Evolutionary conservation across 2,113 vertebrate species (phyloP).

Genomic region (Phyllopteryx taeniolatus): DNA sequence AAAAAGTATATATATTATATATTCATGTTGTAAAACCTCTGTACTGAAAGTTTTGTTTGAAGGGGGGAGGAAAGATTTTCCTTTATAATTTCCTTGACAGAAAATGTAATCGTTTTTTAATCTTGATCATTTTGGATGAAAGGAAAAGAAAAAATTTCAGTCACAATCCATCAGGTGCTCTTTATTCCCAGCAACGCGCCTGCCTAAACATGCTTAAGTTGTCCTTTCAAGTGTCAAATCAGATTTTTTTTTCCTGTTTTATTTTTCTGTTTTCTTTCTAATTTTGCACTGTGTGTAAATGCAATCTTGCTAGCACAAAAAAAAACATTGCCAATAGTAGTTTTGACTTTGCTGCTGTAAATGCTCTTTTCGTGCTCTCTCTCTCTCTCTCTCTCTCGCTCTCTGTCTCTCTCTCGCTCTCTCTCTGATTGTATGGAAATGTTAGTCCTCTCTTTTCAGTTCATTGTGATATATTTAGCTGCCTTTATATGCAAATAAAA

Average conservation of each 20-base stretch:
- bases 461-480: constrained; percentile 99
- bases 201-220: constrained; percentile 87
- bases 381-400: constrained; percentile 72
- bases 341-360: constrained; percentile 90
- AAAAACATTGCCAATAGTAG: constrained; percentile 89
- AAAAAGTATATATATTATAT: constrained; percentile 71
- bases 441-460: constrained; percentile 90
- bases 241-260: constrained; percentile 82
- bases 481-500: constrained; percentile 99
- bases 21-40: constrained; percentile 75
- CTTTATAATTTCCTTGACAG: not conserved
- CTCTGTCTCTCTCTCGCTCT: constrained; percentile 80
- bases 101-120: constrained; percentile 9
- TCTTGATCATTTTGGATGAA: constrained; percentile 44
- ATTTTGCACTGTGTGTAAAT: constrained; percentile 99
- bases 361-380: constrained; percentile 80
- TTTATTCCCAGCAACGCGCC: constrained; percentile 50
- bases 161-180: constrained; percentile 68
- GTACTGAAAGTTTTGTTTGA: constrained; percentile 68
- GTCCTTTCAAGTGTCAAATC: constrained; percentile 87
- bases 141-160: constrained; percentile 48
- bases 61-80: not conserved
- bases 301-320: constrained; percentile 99
- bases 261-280: constrained; percentile 65
- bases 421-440: constrained; percentile 85